Base-by-base conservation (phyloP, 2,797 vertebrate genomes). In the Phrynocephalus forsythii region DNA sequence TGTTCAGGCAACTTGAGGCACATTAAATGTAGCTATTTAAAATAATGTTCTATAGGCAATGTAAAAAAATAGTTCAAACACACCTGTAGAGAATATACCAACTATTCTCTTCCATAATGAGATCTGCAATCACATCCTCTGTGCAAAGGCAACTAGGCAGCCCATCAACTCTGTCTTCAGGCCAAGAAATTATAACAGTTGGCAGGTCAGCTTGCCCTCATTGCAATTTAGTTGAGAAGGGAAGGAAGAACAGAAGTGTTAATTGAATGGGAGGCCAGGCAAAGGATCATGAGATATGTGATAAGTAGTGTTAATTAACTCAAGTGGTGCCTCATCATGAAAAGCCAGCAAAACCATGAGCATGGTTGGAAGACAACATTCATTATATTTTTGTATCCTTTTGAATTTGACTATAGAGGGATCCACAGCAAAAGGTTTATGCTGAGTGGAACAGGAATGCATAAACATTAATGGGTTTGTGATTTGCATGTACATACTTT, bases 161-260 rank as follows among this genome's bases (percentile, higher is more conserved):
- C 38, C 38, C 30, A 0, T 33, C 76, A 91, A 69, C 83, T 83
- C 66, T 90, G 9, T 3, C 52, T 52, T 92, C 60, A 76, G 66
- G 68, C 38, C 28, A 88, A 77, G 85, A 67, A 71, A 88, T 63
- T 71, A n/a, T 84, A 2, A 48, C 38, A 82, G 30, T 2, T 67
- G 9, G 56, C 85, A 91, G 79, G 67, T 48, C n/a, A 63, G 52
- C 68, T 73, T 92, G 82, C 44, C 10, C 67, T 80, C 50, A 0
- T 0, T 28, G 79, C 91, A 84, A 88, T 85, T 56, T 79, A 69
- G 33, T 75, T 48, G 20, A 71, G 67, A 69, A 89, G 28, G 72
- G 86, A 90, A 86, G 82, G 44, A 3, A 0, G 79, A 89, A 92
- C 56, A 66, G 86, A 93, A 83, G 90, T 89, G 56, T 38, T 90